Base-by-base conservation (phyloP, 2,797 vertebrate species). In the Crypturellus tataupa region DNA sequence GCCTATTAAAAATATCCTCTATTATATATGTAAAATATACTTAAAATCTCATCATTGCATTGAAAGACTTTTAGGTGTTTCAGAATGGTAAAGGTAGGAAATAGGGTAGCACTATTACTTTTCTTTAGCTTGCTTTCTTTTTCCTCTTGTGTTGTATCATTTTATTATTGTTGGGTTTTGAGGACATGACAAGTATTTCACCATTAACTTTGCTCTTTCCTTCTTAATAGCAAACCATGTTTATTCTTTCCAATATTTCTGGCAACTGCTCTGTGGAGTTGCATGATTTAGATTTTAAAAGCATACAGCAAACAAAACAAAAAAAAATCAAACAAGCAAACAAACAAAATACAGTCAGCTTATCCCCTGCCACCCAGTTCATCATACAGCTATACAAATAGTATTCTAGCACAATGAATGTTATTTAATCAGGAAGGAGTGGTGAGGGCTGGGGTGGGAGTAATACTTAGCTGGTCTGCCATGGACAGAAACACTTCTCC, bases 1-100 rank as follows among this genome's bases (percentile, higher is more conserved):
- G 60, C 37, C 67, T 91, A 73, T 94, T 82, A 79, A 3, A 24
- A 91, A 80, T 86, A 89, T 95, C 35, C 42, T 85, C 87, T 39
- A 39, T 39, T 39, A 39, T 39, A 39, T 39, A 39, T 39, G 37
- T 39, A 39, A 39, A 37, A 37, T 37, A 51, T 90, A n/a, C 80
- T 87, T 83, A 82, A 93, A 95, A 92, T 91, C 39, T 56, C 76
- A 65, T 69, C 40, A 63, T 72, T 80, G 56, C 24, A 13, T 76
- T 65, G 65, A 82, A 56, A 79, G 17, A 70, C 75, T 85, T 89
- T 88, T 87, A 80, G 72, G 65, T 55, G 37, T 89, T 19, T 40
- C 65, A 18, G 42, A 88, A 80, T 9, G 4, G n/a, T 69, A 81
- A 81, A 93, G 16, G 27, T 37, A 79, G 46, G 39, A 89, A 95